Percentiles rank a stretch among this genome's conserved stretches.
phyloP scores from a whole-genome alignment of 2,888 invertebrate genomes.

The Spisula subtruncata region DNA sequence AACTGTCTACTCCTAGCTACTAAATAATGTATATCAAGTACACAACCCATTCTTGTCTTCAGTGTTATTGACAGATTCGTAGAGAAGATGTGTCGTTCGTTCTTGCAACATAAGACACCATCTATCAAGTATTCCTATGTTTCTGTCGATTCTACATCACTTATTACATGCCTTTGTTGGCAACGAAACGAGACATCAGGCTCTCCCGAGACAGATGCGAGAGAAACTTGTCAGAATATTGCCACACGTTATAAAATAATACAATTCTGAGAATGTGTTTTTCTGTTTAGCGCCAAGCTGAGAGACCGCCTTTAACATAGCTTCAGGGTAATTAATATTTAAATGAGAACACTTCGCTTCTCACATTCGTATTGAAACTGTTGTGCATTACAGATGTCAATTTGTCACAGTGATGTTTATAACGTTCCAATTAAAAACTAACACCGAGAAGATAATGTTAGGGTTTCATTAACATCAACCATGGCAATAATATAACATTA shows the following conservation, averaged over 20 bases:
- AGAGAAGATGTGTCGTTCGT: conserved; percentile 12
- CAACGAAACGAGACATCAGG: conserved; percentile 3
- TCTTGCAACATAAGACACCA: conserved; percentile 22
- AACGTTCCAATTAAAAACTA: too few relatives aligned
- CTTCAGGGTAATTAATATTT: background rate
- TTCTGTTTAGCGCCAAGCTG: conserved; percentile 13
- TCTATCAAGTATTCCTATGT: conserved; percentile 21
- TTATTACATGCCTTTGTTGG: conserved; percentile 25
- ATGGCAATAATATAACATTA: too few relatives aligned
- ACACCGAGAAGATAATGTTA: too few relatives aligned
- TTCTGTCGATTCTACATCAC: conserved; percentile 15
- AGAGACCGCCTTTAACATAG: background rate
- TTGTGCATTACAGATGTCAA: too few relatives aligned
- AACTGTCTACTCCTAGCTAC: conserved; percentile 18
- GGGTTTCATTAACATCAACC: too few relatives aligned
- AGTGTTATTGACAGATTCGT: conserved; percentile 16
- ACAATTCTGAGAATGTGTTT: conserved; percentile 11
- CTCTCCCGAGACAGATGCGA: background rate
- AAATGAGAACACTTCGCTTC: background rate
- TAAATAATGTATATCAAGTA: conserved; percentile 28
- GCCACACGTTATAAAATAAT: conserved; percentile 28
- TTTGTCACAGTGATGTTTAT: too few relatives aligned
- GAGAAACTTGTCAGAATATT: conserved; percentile 5
- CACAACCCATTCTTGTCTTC: background rate
- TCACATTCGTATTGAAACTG: too few relatives aligned